Percentiles rank a stretch among this genome's conserved stretches.
Conservation (phyloP, 2,113 vertebrate genomes). For the Ceratotherium simum region DNA sequence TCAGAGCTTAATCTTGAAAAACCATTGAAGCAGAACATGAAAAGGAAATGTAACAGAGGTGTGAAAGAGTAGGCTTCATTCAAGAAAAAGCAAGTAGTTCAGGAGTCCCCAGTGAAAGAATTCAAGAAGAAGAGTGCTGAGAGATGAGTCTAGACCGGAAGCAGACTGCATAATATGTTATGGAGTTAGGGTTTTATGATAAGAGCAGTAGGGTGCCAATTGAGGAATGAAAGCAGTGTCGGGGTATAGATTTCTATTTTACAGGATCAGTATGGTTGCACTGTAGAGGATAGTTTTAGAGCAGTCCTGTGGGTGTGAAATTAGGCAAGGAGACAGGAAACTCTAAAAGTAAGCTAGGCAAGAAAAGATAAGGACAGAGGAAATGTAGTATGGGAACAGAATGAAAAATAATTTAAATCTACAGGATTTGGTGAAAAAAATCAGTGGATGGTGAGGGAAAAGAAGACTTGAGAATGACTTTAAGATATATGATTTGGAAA, state of each 20-base stretch:
- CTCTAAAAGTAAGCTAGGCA: neutral
- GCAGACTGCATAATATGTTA: fast-evolving
- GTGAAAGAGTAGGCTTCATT: neutral
- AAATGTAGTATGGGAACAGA: neutral
- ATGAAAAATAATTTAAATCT: conserved; percentile 22
- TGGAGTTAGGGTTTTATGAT: neutral
- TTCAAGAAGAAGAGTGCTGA: neutral
- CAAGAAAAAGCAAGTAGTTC: neutral
- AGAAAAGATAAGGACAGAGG: neutral
- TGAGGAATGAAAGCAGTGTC: neutral
- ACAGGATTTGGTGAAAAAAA: neutral
- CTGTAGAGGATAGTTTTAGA: neutral
- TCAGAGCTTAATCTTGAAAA: neutral
- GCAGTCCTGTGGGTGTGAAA: neutral
- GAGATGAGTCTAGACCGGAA: neutral
- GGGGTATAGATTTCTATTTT: neutral
- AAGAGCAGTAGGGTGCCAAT: neutral
- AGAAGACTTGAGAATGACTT: neutral
- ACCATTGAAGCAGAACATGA: neutral
- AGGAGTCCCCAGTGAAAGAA: too few relatives aligned
- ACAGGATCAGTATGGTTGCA: neutral
- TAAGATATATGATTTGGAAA: neutral
- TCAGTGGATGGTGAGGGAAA: neutral
- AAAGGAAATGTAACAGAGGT: neutral
- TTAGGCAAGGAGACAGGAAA: neutral